A percentile compares a stretch with the other conserved stretches of the same genome.
These are phyloP conservation scores for Drosophila merina DNA, from an alignment of 2,888 invertebrate species.

Conservation along the genomic window DNA sequence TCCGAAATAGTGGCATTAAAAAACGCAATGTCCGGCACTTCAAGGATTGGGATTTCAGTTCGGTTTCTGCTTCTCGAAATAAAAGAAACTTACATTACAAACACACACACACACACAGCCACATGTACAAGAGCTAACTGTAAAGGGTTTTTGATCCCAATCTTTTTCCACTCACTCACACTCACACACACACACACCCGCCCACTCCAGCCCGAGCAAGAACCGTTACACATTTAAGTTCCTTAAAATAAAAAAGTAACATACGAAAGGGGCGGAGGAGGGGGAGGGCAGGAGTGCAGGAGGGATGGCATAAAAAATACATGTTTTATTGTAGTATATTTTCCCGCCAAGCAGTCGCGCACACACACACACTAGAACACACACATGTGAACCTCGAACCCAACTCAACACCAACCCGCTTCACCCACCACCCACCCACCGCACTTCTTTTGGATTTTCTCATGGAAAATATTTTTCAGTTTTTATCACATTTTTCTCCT, in stretches of 20 bases:
- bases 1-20: conserved; percentile 26
- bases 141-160: conserved; percentile 55
- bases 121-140: conserved; percentile 22
- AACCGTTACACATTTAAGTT: conserved; percentile 68
- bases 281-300: background rate
- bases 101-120: conserved; percentile 28
- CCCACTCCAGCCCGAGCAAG: conserved; percentile 25
- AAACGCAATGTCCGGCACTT: conserved; percentile 61
- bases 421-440: background rate
- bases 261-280: conserved; percentile 39
- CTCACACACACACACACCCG: conserved; percentile 16
- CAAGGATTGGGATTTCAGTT: conserved; percentile 34
- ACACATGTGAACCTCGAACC: conserved; percentile 25
- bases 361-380: conserved; percentile 25
- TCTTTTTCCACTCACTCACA: conserved; percentile 26
- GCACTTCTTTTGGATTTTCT: conserved; percentile 78
- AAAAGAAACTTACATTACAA: conserved; percentile 18
- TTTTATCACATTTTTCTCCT: conserved; percentile 80
- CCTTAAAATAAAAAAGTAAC: conserved; percentile 62
- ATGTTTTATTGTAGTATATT: conserved; percentile 80
- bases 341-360: conserved; percentile 66
- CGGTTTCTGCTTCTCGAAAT: conserved; percentile 30
- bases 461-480: conserved; percentile 82
- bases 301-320: conserved; percentile 71
- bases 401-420: conserved; percentile 7